phyloP scores from a whole-genome alignment of 2,888 invertebrate genomes.

The Epinotia brunnichana region DNA sequence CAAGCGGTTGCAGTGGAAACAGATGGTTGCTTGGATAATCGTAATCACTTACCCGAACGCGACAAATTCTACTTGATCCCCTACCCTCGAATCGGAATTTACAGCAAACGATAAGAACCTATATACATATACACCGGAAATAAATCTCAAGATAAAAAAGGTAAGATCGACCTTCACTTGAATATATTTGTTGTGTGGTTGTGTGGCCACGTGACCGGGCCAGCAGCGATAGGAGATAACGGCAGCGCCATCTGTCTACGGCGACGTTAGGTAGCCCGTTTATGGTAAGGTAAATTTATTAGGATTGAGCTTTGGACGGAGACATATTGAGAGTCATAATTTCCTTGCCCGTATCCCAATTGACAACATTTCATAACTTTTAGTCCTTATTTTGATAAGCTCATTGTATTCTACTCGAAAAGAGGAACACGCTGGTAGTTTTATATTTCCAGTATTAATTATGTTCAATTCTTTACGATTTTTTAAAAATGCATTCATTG shows the following conservation, averaged over 20 bases:
- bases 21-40: too few relatives aligned
- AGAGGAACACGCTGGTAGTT: too few relatives aligned
- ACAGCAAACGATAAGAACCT: background rate
- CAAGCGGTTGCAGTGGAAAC: too few relatives aligned
- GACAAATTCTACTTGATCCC: too few relatives aligned
- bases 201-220: background rate
- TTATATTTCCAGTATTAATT: too few relatives aligned
- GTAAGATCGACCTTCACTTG: background rate
- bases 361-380: too few relatives aligned
- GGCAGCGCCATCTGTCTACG: slow-evolving; percentile 19
- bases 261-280: background rate
- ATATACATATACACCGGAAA: background rate
- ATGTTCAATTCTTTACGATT: too few relatives aligned
- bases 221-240: background rate
- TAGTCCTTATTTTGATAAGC: too few relatives aligned
- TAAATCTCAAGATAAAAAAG: slow-evolving; percentile 7
- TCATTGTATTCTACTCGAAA: too few relatives aligned
- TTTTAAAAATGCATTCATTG: too few relatives aligned
- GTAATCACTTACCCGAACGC: too few relatives aligned
- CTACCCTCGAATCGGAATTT: background rate
- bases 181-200: slow-evolving; percentile 2
- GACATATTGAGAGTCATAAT: background rate
- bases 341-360: too few relatives aligned
- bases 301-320: background rate
- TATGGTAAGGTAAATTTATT: slow-evolving; percentile 4